Evolutionary conservation across 2,888 invertebrate genomes (phyloP).

Genomic region (Spisula solida): DNA sequence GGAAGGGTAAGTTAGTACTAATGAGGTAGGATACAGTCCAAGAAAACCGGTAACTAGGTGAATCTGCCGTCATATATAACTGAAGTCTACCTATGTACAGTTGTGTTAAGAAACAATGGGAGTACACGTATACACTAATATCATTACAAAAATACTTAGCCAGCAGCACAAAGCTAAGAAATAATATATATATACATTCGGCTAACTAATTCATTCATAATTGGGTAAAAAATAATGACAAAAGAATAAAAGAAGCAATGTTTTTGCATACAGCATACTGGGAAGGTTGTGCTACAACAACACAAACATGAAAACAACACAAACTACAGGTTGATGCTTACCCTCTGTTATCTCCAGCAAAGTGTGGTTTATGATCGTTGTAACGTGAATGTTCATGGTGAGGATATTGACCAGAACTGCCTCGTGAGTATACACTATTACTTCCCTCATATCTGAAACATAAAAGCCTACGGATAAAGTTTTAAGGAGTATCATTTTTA

Average conservation of each 20-base stretch:
- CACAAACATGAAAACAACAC: neutral
- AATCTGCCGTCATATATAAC: too few species aligned
- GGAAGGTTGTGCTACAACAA: neutral
- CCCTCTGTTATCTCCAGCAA: constrained; percentile 71
- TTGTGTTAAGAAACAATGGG: too few species aligned
- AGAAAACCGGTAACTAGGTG: too few species aligned
- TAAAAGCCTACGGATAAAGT: too few species aligned
- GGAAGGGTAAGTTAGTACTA: too few species aligned
- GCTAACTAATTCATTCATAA: neutral
- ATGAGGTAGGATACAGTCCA: too few species aligned
- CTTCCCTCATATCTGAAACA: constrained; percentile 74
- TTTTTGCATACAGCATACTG: neutral
- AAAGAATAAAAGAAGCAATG: neutral
- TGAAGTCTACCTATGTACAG: too few species aligned
- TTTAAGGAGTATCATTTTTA: too few species aligned
- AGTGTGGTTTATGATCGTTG: constrained; percentile 74
- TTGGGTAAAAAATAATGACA: neutral
- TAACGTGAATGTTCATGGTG: constrained; percentile 71
- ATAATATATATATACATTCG: neutral
- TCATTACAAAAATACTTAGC: neutral
- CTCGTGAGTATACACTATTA: constrained; percentile 61
- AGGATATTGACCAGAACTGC: constrained; percentile 61
- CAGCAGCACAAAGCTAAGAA: neutral
- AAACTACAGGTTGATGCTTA: constrained; percentile 13
- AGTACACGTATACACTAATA: neutral